Evolutionary conservation across 2,113 vertebrate genomes (phyloP), one percentile per base, ranked within the genome.

Genomic region (Grus americana): DNA sequence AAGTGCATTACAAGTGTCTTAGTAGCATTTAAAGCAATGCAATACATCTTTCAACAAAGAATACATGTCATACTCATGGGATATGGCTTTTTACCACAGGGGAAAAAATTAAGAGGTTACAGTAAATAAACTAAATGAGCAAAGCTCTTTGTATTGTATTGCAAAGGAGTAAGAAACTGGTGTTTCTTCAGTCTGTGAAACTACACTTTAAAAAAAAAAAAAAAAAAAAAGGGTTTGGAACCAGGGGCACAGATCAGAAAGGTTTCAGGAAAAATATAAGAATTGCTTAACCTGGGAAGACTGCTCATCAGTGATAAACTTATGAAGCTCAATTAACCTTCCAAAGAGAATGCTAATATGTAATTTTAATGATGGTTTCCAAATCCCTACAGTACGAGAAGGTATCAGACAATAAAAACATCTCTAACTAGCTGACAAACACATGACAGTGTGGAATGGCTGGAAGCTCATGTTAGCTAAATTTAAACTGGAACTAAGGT

Each of bases 21-120:
- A 59, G 88, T 32, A 38, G 36, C 0, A 0, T 29, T 22, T 19
- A 82, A 47, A 82, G 42, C n/a, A 75, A n/a, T 1, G 20, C 19
- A 46, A 38, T 32, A 20, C 23, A 57, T 17, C 66, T 72, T 85
- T 62, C 47, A 79, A 68, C 8, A 72, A 22, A 59, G 29, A 68
- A 52, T 34, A 88, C 14, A 5, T 58, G 42, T 30, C 66, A 46
- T 42, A 38, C 11, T 86, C 49, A 38, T 2, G 1, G 29, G 18
- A 79, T 36, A 38, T 21, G 55, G 42, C 38, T 19, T 67, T 86
- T 75, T 79, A 29, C 4, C 15, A 16, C 15, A 23, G 17, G 20
- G 27, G 13, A 49, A 63, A 73, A 92, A 79, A 57, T 15, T n/a
- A 49, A 59, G 47, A 72, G 10, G 27, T 49, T 38, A 65, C 16